Conservation (phyloP, 1,140 invertebrate genomes). For the Nylanderia fulva region DNA sequence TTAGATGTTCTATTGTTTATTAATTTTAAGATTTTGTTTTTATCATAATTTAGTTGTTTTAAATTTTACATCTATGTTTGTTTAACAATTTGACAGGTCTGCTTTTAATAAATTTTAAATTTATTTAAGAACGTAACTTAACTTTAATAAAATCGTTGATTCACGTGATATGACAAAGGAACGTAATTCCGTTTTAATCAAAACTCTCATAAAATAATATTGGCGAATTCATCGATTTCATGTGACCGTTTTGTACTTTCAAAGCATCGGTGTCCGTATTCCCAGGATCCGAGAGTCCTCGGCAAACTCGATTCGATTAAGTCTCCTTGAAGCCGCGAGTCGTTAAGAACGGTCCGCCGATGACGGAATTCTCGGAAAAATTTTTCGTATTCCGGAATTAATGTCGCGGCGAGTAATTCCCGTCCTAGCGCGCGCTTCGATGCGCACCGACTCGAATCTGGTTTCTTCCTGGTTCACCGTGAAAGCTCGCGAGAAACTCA, state of each 20-base stretch:
- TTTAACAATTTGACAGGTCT: too few species aligned
- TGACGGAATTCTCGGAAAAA: not conserved
- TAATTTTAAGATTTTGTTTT: too few species aligned
- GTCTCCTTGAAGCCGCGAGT: constrained; percentile 1
- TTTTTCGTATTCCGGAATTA: constrained; percentile 23
- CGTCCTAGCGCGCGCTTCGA: not conserved
- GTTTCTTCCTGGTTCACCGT: not conserved
- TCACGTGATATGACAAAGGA: not conserved
- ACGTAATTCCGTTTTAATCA: constrained; percentile 2
- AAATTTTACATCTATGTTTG: too few species aligned
- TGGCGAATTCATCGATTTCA: not conserved
- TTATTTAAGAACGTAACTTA: too few species aligned
- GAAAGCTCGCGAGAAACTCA: not conserved
- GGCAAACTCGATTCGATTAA: constrained; percentile 19
- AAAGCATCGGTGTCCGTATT: not conserved
- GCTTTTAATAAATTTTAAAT: too few species aligned
- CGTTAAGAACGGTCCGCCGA: not conserved
- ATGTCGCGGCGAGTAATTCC: constrained; percentile 36
- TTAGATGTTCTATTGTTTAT: too few species aligned
- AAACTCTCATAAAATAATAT: not conserved
- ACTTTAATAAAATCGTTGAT: not conserved
- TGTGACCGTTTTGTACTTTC: constrained; percentile 20
- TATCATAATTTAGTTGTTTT: too few species aligned
- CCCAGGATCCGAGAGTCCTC: not conserved
- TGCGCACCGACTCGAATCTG: not conserved